Conservation (phyloP, 2,113 vertebrate species). For the Cryptoleucopteryx plumbea region DNA sequence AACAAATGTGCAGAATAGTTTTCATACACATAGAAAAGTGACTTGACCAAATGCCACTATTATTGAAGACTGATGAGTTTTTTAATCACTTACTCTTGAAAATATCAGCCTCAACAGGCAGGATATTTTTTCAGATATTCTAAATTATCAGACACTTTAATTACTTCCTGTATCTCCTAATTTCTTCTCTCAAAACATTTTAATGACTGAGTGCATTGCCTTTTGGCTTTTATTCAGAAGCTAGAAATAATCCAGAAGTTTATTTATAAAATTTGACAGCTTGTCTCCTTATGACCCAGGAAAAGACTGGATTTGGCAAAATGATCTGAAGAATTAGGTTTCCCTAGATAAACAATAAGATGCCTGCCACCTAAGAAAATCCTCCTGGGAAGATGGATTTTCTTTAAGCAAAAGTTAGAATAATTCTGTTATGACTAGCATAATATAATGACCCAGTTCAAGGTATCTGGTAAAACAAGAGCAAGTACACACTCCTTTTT, state of each 20-base stretch:
- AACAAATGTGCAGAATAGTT: not conserved
- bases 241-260: conserved; percentile 29
- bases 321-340: conserved; percentile 1
- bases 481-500: not conserved
- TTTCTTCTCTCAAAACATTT: not conserved
- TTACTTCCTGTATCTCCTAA: not conserved
- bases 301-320: not conserved
- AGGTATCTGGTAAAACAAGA: not conserved
- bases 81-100: not conserved
- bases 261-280: conserved; percentile 24
- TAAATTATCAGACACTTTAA: not conserved
- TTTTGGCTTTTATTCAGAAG: conserved; percentile 19
- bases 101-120: not conserved
- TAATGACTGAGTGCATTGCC: not conserved
- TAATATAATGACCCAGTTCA: not conserved
- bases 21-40: not conserved
- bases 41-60: not conserved
- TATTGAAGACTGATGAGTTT: not conserved
- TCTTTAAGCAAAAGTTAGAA: not conserved
- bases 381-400: not conserved
- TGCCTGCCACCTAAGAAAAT: not conserved
- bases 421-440: not conserved
- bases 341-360: not conserved
- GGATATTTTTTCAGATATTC: not conserved
- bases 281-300: not conserved